Base-by-base conservation (phyloP, 2,888 invertebrate genomes). In the Thymelicus sylvestris region DNA sequence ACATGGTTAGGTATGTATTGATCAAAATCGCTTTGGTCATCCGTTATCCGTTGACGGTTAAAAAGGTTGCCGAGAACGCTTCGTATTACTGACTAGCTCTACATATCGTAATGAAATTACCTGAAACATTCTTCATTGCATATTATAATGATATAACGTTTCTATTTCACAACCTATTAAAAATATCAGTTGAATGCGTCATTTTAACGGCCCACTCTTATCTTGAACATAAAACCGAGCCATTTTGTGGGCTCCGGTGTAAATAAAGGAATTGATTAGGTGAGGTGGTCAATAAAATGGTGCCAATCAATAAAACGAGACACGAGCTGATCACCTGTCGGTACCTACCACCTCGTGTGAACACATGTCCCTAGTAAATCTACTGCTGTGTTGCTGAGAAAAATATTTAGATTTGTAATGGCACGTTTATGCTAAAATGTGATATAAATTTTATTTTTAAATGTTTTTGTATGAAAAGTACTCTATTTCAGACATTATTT, bases 231-330 rank as follows among this genome's bases (percentile, higher is more conserved):
- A 64, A 70, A 70, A 64, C 48, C 59, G 69, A 60, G 47, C 50
- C 59, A 70, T 70, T 70, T 52, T 59, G 59, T 65, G 64, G 70
- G 39, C 65, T 70, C 64, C 50, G 60, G 50, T 70, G 70, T 70
- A 70, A 70, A 70, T 70, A 70, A 65, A 70, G 70, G 64, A 65
- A 65, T 65, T 65, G 70, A 70, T 65, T 65, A 70, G 65, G 64
- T 64, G 69, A 19, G 65, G 64, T 70, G 60, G 52, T 48, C 65
- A 65, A 70, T 70, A 70, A 59, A 52, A 47, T 65, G 57, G 57
- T 59, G 62, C 57, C 64, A 64, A 67, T 68, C 67, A 67, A 57
- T 72, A 72, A 67, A 57, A 47, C 39, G 38, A 50, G 60, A 60
- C 72, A 50, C 50, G 24, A 48, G 57, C 41, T 24, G 55, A 55